phyloP scores from a whole-genome alignment of 2,888 invertebrate genomes.

The Agrochola macilenta region DNA sequence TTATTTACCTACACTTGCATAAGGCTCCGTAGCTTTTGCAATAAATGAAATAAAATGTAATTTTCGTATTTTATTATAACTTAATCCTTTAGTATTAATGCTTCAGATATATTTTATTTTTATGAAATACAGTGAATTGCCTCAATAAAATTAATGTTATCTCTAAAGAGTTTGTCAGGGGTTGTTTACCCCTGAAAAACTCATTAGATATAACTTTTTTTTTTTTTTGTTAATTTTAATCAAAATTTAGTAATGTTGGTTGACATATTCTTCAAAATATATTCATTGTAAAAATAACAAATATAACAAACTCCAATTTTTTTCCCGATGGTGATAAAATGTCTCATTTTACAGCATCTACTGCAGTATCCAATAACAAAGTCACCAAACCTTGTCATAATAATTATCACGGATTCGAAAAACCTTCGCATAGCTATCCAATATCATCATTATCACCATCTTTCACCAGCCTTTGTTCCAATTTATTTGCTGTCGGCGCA shows the following conservation, averaged over 20 bases:
- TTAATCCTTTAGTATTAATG: background rate
- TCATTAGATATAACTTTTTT: too few species aligned
- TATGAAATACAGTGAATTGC: background rate
- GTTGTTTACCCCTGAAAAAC: too few species aligned
- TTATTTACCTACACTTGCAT: slow-evolving; percentile 47
- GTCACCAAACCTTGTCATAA: too few species aligned
- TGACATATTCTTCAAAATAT: background rate
- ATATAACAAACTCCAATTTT: background rate
- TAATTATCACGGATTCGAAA: background rate
- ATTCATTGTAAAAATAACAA: background rate
- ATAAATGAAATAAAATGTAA: slow-evolving; percentile 12
- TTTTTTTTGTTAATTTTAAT: too few species aligned
- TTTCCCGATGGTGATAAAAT: background rate
- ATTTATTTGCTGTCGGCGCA: too few species aligned
- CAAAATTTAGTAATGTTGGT: too few species aligned
- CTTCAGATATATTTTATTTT: slow-evolving; percentile 11
- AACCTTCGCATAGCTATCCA: background rate
- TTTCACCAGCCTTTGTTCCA: background rate
- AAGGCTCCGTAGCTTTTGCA: slow-evolving; percentile 13
- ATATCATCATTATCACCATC: background rate
- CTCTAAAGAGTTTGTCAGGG: background rate
- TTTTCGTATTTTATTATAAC: background rate
- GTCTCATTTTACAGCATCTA: background rate
- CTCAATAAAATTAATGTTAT: background rate
- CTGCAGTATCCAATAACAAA: too few species aligned